A percentile compares a stretch with the other conserved stretches of the same genome.
Conservation (phyloP, 2,888 invertebrate genomes). For the Cheilosia pagana region DNA sequence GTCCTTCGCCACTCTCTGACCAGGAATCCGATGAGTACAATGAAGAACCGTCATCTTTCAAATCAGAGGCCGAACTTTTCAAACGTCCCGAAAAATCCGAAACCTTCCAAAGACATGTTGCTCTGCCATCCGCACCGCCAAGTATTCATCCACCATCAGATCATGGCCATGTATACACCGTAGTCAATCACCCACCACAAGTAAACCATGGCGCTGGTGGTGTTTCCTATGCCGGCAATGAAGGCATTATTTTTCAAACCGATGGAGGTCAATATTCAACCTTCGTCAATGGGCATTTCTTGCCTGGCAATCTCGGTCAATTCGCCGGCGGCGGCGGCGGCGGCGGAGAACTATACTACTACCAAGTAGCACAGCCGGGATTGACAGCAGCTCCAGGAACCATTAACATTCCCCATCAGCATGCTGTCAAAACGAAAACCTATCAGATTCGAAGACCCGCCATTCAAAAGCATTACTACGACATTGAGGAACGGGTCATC, state of each 20-base stretch:
- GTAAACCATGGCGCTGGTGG: constrained; percentile 75
- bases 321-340: constrained; percentile 1
- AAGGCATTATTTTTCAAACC: constrained; percentile 61
- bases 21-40: constrained; percentile 74
- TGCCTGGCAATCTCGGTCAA: constrained; percentile 1
- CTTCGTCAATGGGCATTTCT: constrained; percentile 21
- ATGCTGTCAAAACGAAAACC: constrained; percentile 85
- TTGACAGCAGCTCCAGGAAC: constrained; percentile 85
- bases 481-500: constrained; percentile 86
- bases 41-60: constrained; percentile 54
- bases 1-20: constrained; percentile 78
- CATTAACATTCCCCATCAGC: constrained; percentile 86
- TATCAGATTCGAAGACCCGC: constrained; percentile 86
- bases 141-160: constrained; percentile 31
- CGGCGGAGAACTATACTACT: constrained; percentile 24
- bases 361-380: constrained; percentile 76
- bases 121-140: constrained; percentile 76
- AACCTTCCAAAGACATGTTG: constrained; percentile 81
- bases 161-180: constrained; percentile 50
- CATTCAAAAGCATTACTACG: constrained; percentile 87
- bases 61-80: constrained; percentile 72
- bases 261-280: constrained; percentile 24
- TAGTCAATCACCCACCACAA: constrained; percentile 73
- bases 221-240: constrained; percentile 75
- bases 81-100: constrained; percentile 59